Base-by-base conservation (phyloP, 1,140 invertebrate genomes). In the Trachymyrmex cornetzi region DNA sequence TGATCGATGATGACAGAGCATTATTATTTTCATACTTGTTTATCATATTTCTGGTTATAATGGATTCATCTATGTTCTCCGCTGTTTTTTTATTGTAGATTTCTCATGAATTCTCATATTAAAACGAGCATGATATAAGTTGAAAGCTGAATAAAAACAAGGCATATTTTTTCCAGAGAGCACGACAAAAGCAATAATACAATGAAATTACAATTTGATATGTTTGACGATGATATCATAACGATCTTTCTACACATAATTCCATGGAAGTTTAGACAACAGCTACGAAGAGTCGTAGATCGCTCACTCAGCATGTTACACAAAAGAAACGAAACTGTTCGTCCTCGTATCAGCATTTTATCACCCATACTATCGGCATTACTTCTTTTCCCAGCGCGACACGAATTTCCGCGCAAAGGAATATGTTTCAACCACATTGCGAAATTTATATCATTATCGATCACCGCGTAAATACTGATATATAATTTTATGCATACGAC, bases 361-460 rank as follows among this genome's bases (percentile, higher is more conserved):
- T 85, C 87, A 69, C 38, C 71, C 50, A 55, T 88, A 63, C 55
- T 64, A 77, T 88, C 74, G 88, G 22, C 81, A 86, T 89, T 89
- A 86, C 53, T 67, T 53, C n/a, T 59, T 79, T 69, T n/a, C 64
- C 34, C 72, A 64, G 57, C 84, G 84, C 86, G 77, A 89, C 69
- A 85, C 53, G 64, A 80, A 75, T 87, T 72, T 38, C 50, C 53
- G 24, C 79, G 27, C 1, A 79, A 48, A 16, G 16, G 72, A 55
- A 74, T 86, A 63, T 50, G 77, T 81, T 90, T 81, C 72, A 69
- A 80, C 44, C 59, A 57, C 30, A 61, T 24, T 59, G 55, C 44
- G 57, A 84, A 57, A 84, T 69, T 50, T 44, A 67, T 38, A n/a
- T 50, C 14, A 69, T 69, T 44, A 69, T 75, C 69, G 69, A 84